These are phyloP conservation scores for Muntiacus reevesi DNA, from an alignment of 2,113 vertebrate genomes.

Conservation along the genomic window DNA sequence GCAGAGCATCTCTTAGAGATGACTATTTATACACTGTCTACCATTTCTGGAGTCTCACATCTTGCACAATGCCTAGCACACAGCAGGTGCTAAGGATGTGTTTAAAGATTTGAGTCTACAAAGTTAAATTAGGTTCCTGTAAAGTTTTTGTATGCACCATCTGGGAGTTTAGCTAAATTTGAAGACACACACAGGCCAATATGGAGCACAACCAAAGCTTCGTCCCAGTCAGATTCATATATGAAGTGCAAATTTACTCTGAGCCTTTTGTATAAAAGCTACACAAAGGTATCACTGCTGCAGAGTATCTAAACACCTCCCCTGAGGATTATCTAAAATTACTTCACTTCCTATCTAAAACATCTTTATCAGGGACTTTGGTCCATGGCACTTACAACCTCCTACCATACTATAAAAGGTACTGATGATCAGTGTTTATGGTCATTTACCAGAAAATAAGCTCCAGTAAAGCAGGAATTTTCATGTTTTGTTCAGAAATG, in stretches of 20 bases:
- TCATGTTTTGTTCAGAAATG: neutral
- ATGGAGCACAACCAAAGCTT: neutral
- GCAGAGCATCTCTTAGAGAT: neutral
- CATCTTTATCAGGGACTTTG: neutral
- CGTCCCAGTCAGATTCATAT: neutral
- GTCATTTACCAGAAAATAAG: neutral
- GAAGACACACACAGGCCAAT: neutral
- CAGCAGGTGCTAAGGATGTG: neutral
- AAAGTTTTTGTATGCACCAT: neutral
- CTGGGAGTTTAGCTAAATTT: slow-evolving; percentile 8
- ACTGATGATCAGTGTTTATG: neutral
- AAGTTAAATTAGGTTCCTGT: neutral
- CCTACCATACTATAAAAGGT: neutral
- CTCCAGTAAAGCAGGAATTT: neutral
- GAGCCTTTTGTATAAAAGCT: neutral
- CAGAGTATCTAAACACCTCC: neutral
- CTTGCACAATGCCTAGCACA: neutral
- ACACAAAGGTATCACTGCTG: neutral
- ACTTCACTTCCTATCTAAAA: neutral
- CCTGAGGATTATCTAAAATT: neutral
- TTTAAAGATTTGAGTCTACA: slow-evolving; percentile 11
- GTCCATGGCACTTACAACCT: neutral
- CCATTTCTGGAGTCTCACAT: neutral
- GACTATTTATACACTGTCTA: neutral
- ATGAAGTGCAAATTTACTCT: neutral